Evolutionary conservation across 2,797 vertebrate species (phyloP).

Genomic region (Choloepus didactylus): DNA sequence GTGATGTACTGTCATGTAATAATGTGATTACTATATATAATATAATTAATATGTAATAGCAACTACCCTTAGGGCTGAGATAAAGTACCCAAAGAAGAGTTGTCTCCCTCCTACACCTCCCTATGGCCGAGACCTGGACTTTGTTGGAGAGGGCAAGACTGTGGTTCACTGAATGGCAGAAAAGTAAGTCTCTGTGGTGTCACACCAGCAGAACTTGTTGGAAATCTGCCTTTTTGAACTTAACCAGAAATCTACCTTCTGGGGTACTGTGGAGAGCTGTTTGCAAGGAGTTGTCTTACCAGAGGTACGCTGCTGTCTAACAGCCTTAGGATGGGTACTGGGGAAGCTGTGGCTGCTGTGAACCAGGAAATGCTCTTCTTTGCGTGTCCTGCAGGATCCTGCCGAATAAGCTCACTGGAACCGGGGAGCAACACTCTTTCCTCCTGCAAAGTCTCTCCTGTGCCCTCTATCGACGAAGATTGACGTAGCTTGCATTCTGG

Average conservation of each 20-base stretch:
- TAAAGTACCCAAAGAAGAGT: background rate
- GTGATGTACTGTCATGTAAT: background rate
- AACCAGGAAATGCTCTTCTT: background rate
- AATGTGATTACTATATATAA: conserved; percentile 35
- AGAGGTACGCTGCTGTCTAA: background rate
- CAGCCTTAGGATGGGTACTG: background rate
- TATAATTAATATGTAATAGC: conserved; percentile 4
- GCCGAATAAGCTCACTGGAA: background rate
- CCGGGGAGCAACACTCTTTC: background rate
- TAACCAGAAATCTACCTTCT: background rate
- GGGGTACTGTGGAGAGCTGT: background rate
- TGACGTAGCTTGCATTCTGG: background rate
- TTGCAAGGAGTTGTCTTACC: background rate
- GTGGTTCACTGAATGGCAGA: background rate
- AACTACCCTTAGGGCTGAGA: background rate
- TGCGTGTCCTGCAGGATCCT: background rate
- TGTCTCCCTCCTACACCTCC: background rate
- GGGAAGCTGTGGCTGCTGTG: background rate
- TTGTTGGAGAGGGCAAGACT: background rate
- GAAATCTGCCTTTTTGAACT: background rate
- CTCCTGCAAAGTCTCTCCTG: background rate
- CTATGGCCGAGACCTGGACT: background rate
- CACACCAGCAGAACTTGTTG: background rate
- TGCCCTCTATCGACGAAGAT: conserved; percentile 41
- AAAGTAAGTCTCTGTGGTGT: background rate